Evolutionary conservation across 2,888 invertebrate genomes (phyloP), one percentile per base, ranked within the genome.

Genomic region (Lasioglossum figueresi): DNA sequence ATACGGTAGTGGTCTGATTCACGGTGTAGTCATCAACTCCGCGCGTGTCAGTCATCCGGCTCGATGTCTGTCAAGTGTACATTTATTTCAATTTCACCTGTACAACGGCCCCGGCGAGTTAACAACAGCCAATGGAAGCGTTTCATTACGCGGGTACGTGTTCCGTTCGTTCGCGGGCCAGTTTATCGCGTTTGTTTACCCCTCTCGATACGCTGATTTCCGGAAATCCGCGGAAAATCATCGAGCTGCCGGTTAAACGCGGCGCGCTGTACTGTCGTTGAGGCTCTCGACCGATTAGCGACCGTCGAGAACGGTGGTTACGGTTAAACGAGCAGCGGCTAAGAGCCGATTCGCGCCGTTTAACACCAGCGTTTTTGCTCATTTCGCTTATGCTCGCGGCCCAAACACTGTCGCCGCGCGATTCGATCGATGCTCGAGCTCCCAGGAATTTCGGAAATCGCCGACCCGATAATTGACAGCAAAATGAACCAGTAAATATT

Each of bases 101-200:
- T 48, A 72, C 76, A 77, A 79, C 80, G 43, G 40, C n/a, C 73
- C 31, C 45, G 40, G 72, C 66, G 34, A 27, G 83, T 86, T 88
- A 88, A 89, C 88, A 90, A 68, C 79, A 77, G 23, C 84, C 88
- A 86, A 89, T 90, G 86, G 88, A 89, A 90, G 86, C 80, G 88
- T 89, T 90, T 90, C 89, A 88, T 89, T 90, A 84, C 82, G 88
- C 37, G 68, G 59, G 75, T 40, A 5, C 85, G 85, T 83, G 88
- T 89, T 74, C 72, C 45, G 72, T 34, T 8, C 12, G 48, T 23
- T 4, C 31, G 48, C 40, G n/a, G 70, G 70, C 66, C 72, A 45
- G 80, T 78, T 48, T 72, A 59, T 37, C 77, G 80, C 71, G 85
- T 78, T 81, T 85, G 72, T 72, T 72, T 72, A 34, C 48, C 48